Evolutionary conservation across 2,797 vertebrate species (phyloP), one percentile per base, ranked within the genome.

Genomic region (Takifugu ocellatus): DNA sequence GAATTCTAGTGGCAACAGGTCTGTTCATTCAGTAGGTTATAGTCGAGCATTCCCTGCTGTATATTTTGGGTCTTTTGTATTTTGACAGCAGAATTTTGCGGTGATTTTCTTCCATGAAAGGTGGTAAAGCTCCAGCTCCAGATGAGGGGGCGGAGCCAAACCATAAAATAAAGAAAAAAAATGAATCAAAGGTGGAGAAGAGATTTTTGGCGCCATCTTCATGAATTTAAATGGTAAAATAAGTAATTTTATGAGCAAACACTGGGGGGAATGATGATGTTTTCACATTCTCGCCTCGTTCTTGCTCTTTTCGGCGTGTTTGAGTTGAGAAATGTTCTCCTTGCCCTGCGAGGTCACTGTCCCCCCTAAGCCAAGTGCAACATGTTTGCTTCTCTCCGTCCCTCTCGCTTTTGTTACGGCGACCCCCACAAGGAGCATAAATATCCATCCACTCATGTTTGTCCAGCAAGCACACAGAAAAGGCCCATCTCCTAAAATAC

Each of bases 401-500:
- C 82, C 66, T 85, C 81, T 87, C 80, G 72, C 89, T 90, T 90
- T 91, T 91, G 90, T 92, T 87, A 77, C 62, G 72, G 84, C 74
- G 75, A 84, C 81, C 86, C 91, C 85, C 88, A 68, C 60, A 87
- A 89, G 89, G 75, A 86, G 82, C 80, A 89, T 89, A 89, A 90
- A 91, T 91, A 90, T 88, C 84, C 80, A 78, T 68, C 79, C 78
- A 59, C 79, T 83, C 74, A 75, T 87, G 87, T 91, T 92, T 91
- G 85, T 89, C 84, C 76, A 86, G 84, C 83, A 84, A 88, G 85
- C 68, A 39, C 17, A 64, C 72, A 71, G 84, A 84, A 84, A 76
- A 84, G 77, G 71, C 70, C 84, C 78, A 84, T 90, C 87, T 91
- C 85, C 83, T 85, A 88, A 88, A 91, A 90, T 90, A 90, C 82